These are phyloP conservation scores for Myocastor coypus DNA, from an alignment of 2,113 vertebrate genomes.

Conservation along the genomic window DNA sequence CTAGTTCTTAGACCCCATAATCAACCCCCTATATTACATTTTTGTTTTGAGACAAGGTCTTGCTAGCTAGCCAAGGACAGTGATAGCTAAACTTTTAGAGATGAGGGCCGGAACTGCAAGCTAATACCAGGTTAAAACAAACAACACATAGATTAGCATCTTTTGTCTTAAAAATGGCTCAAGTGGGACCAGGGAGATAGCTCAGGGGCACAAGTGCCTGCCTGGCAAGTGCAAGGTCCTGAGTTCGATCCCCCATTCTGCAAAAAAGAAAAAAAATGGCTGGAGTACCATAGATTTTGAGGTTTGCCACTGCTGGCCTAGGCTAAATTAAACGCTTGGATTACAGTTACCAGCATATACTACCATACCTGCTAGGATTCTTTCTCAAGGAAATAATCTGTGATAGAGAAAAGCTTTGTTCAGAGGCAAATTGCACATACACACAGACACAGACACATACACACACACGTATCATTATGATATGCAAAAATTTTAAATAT, in stretches of 20 bases:
- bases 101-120: not conserved
- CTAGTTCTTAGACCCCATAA: not conserved
- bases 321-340: not conserved
- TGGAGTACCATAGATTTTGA: not conserved
- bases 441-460: not conserved
- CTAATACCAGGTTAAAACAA: not conserved
- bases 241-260: too few relatives aligned
- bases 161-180: not conserved
- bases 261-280: not conserved
- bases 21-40: not conserved
- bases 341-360: too few relatives aligned
- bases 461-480: not conserved
- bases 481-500: not conserved
- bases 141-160: not conserved
- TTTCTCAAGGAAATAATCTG: conserved; percentile 61
- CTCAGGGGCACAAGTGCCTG: too few relatives aligned
- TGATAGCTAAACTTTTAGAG: not conserved
- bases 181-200: too few relatives aligned
- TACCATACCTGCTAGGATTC: conserved; percentile 35
- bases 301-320: not conserved
- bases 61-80: too few relatives aligned
- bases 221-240: too few relatives aligned
- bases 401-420: conserved; percentile 56
- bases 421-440: not conserved
- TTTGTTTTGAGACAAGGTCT: not conserved